These are phyloP conservation scores for Spilosoma lubricipeda DNA, from an alignment of 2,888 invertebrate genomes.

Conservation along the genomic window DNA sequence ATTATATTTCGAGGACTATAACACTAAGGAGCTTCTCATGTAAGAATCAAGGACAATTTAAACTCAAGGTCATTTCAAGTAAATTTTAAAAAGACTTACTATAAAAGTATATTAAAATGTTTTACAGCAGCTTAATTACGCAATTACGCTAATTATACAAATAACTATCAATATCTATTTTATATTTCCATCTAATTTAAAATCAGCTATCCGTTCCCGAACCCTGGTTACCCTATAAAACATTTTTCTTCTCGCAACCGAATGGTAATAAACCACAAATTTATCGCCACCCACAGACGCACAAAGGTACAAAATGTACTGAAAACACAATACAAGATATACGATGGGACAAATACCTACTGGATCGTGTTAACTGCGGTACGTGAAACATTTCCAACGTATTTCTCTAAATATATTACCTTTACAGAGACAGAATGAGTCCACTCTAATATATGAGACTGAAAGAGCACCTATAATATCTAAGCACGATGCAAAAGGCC, in stretches of 20 bases:
- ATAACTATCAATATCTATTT: background rate
- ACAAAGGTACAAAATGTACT: slow-evolving; percentile 12
- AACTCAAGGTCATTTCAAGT: too few relatives aligned
- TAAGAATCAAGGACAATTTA: too few relatives aligned
- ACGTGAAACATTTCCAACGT: slow-evolving; percentile 46
- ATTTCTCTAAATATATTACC: slow-evolving; percentile 16
- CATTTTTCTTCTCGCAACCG: slow-evolving; percentile 26
- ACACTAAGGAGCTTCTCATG: too few relatives aligned
- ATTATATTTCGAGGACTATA: too few relatives aligned
- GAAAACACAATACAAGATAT: slow-evolving; percentile 25
- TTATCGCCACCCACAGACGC: slow-evolving; percentile 24
- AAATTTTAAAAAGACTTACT: too few relatives aligned
- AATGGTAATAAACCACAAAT: slow-evolving; percentile 39
- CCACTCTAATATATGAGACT: background rate
- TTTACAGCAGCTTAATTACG: too few relatives aligned
- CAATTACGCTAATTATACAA: too few relatives aligned
- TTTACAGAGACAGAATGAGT: slow-evolving; percentile 47
- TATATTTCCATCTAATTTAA: background rate
- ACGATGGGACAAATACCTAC: slow-evolving; percentile 24
- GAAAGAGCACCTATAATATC: background rate
- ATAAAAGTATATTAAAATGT: too few relatives aligned
- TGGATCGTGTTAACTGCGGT: slow-evolving; percentile 29
- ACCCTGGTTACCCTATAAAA: slow-evolving; percentile 31
- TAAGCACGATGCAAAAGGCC: background rate
- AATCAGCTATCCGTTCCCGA: slow-evolving; percentile 4